These are phyloP conservation scores for Parasteatoda tepidariorum DNA, from an alignment of 1,140 invertebrate genomes.

Conservation along the genomic window DNA sequence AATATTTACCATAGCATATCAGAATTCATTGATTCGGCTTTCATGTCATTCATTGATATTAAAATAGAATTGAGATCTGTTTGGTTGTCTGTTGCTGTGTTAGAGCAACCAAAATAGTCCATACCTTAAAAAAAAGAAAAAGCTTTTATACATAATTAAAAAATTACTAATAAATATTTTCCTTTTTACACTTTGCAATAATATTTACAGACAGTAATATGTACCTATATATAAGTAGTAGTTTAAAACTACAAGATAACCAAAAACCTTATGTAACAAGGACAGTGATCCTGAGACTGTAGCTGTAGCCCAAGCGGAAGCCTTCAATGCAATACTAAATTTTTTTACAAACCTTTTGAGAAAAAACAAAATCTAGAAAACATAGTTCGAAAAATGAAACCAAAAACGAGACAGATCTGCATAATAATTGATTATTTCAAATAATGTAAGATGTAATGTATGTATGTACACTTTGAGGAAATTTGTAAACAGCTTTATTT, in stretches of 20 bases:
- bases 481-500: too few relatives aligned
- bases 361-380: too few relatives aligned
- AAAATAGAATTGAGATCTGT: conserved; percentile 39
- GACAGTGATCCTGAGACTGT: not conserved
- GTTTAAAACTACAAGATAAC: not conserved
- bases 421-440: too few relatives aligned
- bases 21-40: conserved; percentile 6
- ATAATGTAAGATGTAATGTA: too few relatives aligned
- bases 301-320: too few relatives aligned
- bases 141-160: not conserved
- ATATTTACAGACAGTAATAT: not conserved
- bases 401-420: too few relatives aligned
- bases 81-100: not conserved
- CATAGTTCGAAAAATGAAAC: too few relatives aligned
- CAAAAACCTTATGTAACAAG: not conserved
- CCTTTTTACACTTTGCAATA: not conserved
- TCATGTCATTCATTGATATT: conserved; percentile 18
- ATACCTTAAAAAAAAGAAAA: conserved; percentile 20
- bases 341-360: too few relatives aligned
- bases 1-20: conserved; percentile 22
- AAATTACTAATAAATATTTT: not conserved
- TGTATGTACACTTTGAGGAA: too few relatives aligned
- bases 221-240: not conserved
- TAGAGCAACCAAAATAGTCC: conserved; percentile 23
- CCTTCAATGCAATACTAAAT: too few relatives aligned